A percentile compares a stretch with the other conserved stretches of the same genome.
Evolutionary conservation across 2,797 vertebrate genomes (phyloP).

Genomic region (Prionace glauca): DNA sequence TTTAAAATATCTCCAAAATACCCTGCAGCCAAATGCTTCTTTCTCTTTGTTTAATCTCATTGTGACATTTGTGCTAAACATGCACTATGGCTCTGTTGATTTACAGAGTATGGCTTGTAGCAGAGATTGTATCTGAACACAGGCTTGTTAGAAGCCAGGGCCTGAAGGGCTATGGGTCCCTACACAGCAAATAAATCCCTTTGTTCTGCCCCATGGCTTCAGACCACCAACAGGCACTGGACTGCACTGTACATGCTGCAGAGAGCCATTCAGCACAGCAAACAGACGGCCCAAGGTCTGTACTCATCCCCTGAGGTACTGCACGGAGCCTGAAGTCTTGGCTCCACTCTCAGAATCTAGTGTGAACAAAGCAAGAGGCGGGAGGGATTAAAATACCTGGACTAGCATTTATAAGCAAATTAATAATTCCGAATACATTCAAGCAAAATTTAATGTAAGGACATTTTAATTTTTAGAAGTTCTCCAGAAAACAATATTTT

Average conservation of each 20-base stretch:
- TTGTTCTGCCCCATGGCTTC: background rate
- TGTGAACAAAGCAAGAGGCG: background rate
- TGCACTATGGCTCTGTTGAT: background rate
- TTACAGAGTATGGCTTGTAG: conserved; percentile 13
- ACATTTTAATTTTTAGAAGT: background rate
- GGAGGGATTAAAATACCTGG: background rate
- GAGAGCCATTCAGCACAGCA: background rate
- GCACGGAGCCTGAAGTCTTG: background rate
- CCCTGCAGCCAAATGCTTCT: background rate
- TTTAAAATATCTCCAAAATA: background rate
- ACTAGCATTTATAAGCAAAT: background rate
- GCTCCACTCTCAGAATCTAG: background rate
- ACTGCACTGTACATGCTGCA: background rate
- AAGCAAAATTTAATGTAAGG: background rate
- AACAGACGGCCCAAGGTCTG: background rate
- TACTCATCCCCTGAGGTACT: conserved; percentile 27
- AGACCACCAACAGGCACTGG: conserved; percentile 19
- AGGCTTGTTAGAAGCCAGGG: conserved; percentile 12
- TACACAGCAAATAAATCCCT: conserved; percentile 28
- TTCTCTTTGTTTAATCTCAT: conserved; percentile 22
- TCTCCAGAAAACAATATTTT: background rate
- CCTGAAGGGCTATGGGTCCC: background rate
- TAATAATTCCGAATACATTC: background rate
- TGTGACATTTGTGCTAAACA: conserved; percentile 35
- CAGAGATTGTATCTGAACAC: conserved; percentile 31